Percentiles rank a stretch among this genome's conserved stretches.
Conservation (phyloP, 2,888 invertebrate species). For the Chloromyia formosa region DNA sequence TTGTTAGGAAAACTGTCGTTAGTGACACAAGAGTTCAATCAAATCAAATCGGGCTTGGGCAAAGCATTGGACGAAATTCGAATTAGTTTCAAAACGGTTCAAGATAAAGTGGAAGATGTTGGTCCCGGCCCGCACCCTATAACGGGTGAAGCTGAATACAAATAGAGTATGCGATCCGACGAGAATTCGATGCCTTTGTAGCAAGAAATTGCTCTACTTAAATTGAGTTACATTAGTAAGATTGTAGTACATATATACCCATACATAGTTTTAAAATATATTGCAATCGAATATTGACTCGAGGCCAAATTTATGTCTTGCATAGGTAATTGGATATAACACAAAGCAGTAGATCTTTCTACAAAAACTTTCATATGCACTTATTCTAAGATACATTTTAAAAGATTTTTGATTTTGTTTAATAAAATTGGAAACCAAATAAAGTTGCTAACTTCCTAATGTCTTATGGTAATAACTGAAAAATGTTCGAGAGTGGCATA, state of each 20-base stretch:
- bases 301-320: too few relatives aligned
- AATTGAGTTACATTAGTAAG: neutral
- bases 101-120: conserved; percentile 65
- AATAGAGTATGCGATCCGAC: neutral
- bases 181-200: neutral
- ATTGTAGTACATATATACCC: neutral
- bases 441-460: too few relatives aligned
- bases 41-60: conserved; percentile 79
- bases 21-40: conserved; percentile 85
- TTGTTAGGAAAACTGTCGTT: conserved; percentile 80
- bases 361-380: too few relatives aligned
- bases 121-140: conserved; percentile 72
- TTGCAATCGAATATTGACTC: neutral
- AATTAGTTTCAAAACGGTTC: conserved; percentile 71
- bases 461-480: too few relatives aligned
- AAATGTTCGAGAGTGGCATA: too few relatives aligned
- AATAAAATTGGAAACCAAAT: too few relatives aligned
- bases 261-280: neutral
- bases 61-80: conserved; percentile 77
- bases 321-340: too few relatives aligned
- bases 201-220: neutral
- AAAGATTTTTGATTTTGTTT: too few relatives aligned
- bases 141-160: conserved; percentile 55
- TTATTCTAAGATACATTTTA: too few relatives aligned
- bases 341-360: too few relatives aligned